A percentile compares a stretch with the other conserved stretches of the same genome.
Conservation (phyloP, 2,888 invertebrate species). For the Bunonema sp. region DNA sequence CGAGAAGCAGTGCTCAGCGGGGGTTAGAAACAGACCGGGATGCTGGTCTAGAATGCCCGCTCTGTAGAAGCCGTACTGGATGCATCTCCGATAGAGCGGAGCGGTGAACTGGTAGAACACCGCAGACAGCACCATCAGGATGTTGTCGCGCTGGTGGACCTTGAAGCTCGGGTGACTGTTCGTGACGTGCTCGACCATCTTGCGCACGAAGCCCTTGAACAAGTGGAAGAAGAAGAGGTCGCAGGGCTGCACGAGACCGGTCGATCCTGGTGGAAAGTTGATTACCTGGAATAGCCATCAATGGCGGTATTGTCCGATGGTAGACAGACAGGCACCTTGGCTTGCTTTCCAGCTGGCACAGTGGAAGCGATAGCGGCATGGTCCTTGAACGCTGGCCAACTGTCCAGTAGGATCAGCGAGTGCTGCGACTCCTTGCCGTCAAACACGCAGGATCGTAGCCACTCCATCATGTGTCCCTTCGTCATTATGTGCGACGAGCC, state of each 20-base stretch:
- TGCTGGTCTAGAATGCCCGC: too few species aligned
- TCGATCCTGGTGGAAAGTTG: constrained; percentile 7
- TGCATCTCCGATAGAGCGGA: background rate
- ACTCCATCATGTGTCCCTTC: constrained; percentile 3
- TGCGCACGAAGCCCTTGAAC: constrained; percentile 4
- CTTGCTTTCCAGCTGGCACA: background rate
- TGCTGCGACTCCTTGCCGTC: background rate
- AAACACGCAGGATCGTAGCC: constrained; percentile 2
- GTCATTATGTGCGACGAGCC: constrained; percentile 8
- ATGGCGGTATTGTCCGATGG: too few species aligned
- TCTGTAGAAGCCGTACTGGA: constrained; percentile 1
- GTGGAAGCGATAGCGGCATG: constrained; percentile 1
- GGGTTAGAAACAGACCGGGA: too few species aligned
- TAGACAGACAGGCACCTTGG: too few species aligned
- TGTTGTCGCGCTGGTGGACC: constrained; percentile 2
- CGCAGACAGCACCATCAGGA: constrained; percentile 1
- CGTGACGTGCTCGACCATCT: background rate
- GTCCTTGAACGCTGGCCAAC: constrained; percentile 6
- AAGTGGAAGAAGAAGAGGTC: constrained; percentile 7
- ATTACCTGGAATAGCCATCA: too few species aligned
- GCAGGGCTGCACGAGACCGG: constrained; percentile 6
- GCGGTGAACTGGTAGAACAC: constrained; percentile 1
- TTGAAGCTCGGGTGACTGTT: background rate
- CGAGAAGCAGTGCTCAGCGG: too few species aligned
- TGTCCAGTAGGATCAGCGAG: constrained; percentile 6